Evolutionary conservation across 2,113 vertebrate genomes (phyloP).

Genomic region (Elanoides forficatus): DNA sequence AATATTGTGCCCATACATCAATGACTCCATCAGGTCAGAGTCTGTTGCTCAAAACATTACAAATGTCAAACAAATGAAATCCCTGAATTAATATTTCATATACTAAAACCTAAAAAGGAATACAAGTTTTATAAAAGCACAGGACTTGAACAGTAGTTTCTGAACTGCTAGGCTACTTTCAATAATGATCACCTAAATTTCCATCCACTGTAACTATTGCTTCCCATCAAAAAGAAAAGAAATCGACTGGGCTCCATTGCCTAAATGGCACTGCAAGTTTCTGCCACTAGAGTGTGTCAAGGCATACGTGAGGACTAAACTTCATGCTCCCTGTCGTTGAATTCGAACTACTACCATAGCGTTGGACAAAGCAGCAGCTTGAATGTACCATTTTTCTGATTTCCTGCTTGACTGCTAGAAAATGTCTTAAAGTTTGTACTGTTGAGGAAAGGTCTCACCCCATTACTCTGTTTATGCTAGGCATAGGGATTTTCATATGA

Average conservation of each 20-base stretch:
- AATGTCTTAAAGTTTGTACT: background rate
- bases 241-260: background rate
- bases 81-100: background rate
- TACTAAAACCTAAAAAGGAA: background rate
- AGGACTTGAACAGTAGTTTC: background rate
- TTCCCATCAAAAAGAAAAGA: background rate
- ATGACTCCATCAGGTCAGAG: background rate
- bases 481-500: background rate
- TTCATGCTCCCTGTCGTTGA: accelerated
- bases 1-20: background rate
- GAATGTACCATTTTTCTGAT: background rate
- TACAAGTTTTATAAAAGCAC: background rate
- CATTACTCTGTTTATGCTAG: background rate
- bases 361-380: background rate
- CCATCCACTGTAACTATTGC: background rate
- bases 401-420: background rate
- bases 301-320: background rate
- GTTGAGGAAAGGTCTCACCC: background rate
- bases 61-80: background rate
- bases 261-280: background rate
- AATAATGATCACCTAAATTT: background rate
- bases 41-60: background rate
- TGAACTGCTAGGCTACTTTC: background rate
- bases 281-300: slow-evolving; percentile 67
- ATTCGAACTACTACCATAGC: background rate